Evolutionary conservation across 2,797 vertebrate species (phyloP), one percentile per base, ranked within the genome.

Genomic region (Smutsia gigantea): DNA sequence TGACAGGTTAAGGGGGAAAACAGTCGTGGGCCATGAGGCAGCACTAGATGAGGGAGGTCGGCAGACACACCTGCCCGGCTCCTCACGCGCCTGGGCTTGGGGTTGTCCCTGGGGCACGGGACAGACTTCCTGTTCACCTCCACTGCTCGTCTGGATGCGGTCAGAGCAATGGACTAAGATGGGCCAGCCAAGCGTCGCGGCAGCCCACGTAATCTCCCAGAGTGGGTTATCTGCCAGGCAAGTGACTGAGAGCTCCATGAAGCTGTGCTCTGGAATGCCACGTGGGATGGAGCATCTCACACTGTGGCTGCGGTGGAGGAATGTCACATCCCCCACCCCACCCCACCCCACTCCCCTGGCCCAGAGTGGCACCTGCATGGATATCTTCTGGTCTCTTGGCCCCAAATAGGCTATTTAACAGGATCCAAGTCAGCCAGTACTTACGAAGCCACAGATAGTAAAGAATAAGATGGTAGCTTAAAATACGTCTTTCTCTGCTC

Each of bases 201-300:
- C 37, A 51, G 66, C 13, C 51, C 79, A n/a, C 5, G 15, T 13
- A 10, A 21, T 34, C 59, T 39, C 29, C n/a, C 77, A 5, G 5
- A 37, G 64, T 18, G 68, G 8, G 27, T 7, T 7, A 14, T 31
- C 51, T 3, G 82, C 37, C 23, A 21, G 31, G 27, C 0, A 1
- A 25, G 12, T 0, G 9, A 57, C 21, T 2, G 39, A 12, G 63
- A 8, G 37, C 5, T 1, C 0, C 0, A 37, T 27, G 51, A 53
- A 9, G 5, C 39, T 7, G 34, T 7, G 14, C 7, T 57, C 34
- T 27, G 53, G 29, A 42, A 49, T 7, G 27, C 69, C 25, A 6
- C 49, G n/a, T 0, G 1, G 2, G 25, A 21, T 34, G 27, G 46
- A 4, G 18, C 12, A 6, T 5, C 18, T 61, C 66, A 25, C 0